Percentiles rank a stretch among this genome's conserved stretches.
phyloP scores from a whole-genome alignment of 2,888 invertebrate genomes.

The Sialis lutaria region DNA sequence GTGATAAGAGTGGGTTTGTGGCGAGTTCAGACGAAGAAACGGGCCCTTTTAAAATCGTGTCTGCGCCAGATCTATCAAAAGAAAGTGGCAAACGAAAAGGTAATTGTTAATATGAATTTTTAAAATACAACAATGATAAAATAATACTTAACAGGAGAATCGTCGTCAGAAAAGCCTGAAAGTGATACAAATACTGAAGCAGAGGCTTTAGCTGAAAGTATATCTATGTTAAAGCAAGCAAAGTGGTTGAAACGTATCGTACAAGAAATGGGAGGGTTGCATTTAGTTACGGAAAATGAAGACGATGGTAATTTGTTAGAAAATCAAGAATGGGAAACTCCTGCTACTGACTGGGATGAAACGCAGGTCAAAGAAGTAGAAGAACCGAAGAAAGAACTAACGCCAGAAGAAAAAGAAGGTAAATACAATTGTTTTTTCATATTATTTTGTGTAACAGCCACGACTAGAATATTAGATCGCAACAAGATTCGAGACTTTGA shows the following conservation, averaged over 20 bases:
- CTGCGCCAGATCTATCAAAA: constrained; percentile 24
- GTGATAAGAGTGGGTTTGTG: neutral
- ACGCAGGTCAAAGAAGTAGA: constrained; percentile 31
- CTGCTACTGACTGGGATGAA: constrained; percentile 29
- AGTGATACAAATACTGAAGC: constrained; percentile 4
- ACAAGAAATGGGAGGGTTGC: constrained; percentile 23
- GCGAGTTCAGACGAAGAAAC: neutral
- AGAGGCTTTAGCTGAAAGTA: constrained; percentile 18
- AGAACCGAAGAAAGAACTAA: constrained; percentile 30
- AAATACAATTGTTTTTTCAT: constrained; percentile 7
- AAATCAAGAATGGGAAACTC: constrained; percentile 24
- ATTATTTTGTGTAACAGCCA: neutral
- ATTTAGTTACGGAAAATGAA: constrained; percentile 22
- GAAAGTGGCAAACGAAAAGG: constrained; percentile 21
- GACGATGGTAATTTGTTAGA: constrained; percentile 12
- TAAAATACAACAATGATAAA: neutral
- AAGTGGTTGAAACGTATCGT: constrained; percentile 28
- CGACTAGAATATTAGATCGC: too few species aligned
- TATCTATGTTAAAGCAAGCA: constrained; percentile 21
- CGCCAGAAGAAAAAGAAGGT: constrained; percentile 51
- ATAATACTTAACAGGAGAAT: constrained; percentile 4
- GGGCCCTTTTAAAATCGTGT: constrained; percentile 13
- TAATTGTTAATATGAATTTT: constrained; percentile 4
- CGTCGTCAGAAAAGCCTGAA: constrained; percentile 2
- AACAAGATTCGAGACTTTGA: too few species aligned